phyloP scores from a whole-genome alignment of 92 coral and sea anemone species.

The Umimayanthus kanabou region DNA sequence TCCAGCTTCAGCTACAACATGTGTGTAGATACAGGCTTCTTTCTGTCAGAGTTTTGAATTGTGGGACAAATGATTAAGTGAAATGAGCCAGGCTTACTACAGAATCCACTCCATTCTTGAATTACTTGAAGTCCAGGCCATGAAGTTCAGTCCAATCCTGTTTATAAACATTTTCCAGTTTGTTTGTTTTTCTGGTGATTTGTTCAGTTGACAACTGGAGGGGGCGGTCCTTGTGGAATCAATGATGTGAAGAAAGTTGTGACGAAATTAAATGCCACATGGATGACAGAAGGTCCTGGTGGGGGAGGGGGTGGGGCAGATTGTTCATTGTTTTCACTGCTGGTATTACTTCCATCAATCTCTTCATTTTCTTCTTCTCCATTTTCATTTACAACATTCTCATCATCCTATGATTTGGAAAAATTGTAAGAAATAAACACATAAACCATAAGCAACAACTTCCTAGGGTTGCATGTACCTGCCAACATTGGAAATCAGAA shows the following conservation, averaged over 20 bases:
- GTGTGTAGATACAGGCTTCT: neutral
- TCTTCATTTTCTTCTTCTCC: slow-evolving; percentile 52
- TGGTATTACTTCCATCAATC: slow-evolving; percentile 43
- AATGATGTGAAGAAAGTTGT: slow-evolving; percentile 93
- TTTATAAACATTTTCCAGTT: slow-evolving; percentile 4
- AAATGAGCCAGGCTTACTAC: neutral
- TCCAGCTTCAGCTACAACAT: neutral
- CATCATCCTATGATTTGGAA: neutral
- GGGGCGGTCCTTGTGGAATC: slow-evolving; percentile 70
- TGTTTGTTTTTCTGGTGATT: neutral
- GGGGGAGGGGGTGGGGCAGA: slow-evolving; percentile 71
- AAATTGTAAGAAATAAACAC: neutral
- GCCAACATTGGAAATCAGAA: too few relatives aligned
- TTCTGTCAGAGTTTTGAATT: neutral
- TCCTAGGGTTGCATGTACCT: neutral
- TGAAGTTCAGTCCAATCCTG: neutral
- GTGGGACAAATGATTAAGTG: neutral
- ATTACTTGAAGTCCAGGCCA: neutral
- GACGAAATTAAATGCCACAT: slow-evolving; percentile 80
- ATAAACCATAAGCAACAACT: neutral
- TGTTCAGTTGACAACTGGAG: slow-evolving; percentile 37
- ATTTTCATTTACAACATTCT: slow-evolving; percentile 48
- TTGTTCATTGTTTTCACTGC: slow-evolving; percentile 43
- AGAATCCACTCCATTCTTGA: neutral
- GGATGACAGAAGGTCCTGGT: slow-evolving; percentile 76